Evolutionary conservation across 1,140 invertebrate species (phyloP).

Genomic region (Diploscapter pachys): DNA sequence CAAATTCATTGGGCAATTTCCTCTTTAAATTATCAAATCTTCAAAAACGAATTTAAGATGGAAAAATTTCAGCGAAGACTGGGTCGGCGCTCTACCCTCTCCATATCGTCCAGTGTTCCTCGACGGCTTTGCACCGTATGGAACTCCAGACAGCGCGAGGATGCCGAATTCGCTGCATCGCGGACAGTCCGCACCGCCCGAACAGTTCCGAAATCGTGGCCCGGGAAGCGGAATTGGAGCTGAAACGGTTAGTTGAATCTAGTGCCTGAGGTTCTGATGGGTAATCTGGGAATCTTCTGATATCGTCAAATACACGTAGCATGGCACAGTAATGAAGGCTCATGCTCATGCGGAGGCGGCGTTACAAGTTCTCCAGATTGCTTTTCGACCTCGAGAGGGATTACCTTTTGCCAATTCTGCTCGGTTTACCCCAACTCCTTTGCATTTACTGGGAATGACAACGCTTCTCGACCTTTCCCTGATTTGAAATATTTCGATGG

Average conservation of each 20-base stretch:
- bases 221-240: constrained; percentile 12
- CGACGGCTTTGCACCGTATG: constrained; percentile 62
- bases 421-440: neutral
- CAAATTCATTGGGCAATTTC: no score
- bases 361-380: no score
- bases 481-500: neutral
- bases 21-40: no score
- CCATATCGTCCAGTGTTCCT: constrained; percentile 61
- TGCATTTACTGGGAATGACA: constrained; percentile 1
- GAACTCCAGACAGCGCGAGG: constrained; percentile 33
- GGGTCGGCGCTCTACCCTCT: constrained; percentile 58
- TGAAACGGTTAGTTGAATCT: constrained; percentile 19
- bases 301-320: no score
- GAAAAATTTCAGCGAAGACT: constrained; percentile 60
- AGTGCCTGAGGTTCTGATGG: no score
- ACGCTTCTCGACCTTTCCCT: neutral
- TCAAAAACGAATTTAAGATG: neutral
- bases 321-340: no score
- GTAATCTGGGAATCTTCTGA: no score
- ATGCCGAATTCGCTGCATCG: constrained; percentile 27
- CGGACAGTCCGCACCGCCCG: constrained; percentile 30
- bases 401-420: neutral
- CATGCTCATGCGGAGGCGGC: no score
- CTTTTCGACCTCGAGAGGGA: no score
- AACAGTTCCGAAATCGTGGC: constrained; percentile 17